A percentile compares a stretch with the other conserved stretches of the same genome.
Evolutionary conservation across 2,113 vertebrate genomes (phyloP).

Genomic region (Rousettus leschenaultii): DNA sequence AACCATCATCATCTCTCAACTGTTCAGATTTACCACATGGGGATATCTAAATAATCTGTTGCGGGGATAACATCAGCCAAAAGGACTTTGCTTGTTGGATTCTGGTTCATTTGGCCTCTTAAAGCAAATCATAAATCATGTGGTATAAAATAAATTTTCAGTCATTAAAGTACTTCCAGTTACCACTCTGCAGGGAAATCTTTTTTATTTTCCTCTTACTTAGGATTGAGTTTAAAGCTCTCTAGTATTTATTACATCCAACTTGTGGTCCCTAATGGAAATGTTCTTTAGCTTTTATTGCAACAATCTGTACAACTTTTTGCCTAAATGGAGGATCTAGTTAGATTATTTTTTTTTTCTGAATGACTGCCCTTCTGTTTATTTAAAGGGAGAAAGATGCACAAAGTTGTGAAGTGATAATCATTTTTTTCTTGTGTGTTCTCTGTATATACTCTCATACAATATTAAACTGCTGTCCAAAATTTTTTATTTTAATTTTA

Average conservation of each 20-base stretch:
- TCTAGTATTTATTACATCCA: not conserved
- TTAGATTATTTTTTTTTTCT: conserved; percentile 32
- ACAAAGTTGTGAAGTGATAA: not conserved
- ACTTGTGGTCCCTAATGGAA: conserved; percentile 34
- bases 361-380: not conserved
- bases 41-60: not conserved
- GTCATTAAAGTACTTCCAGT: not conserved
- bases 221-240: not conserved
- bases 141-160: not conserved
- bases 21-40: not conserved
- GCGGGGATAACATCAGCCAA: not conserved
- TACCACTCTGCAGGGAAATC: not conserved
- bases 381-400: not conserved
- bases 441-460: not conserved
- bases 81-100: not conserved
- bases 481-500: conserved; percentile 3
- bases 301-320: not conserved
- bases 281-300: not conserved
- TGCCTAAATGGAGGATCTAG: not conserved
- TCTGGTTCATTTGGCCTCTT: not conserved
- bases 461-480: not conserved
- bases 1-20: not conserved
- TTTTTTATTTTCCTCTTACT: not conserved
- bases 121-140: not conserved
- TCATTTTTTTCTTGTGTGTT: not conserved